These are phyloP conservation scores for Campoletis raptor DNA, from an alignment of 2,888 invertebrate species.

Conservation along the genomic window DNA sequence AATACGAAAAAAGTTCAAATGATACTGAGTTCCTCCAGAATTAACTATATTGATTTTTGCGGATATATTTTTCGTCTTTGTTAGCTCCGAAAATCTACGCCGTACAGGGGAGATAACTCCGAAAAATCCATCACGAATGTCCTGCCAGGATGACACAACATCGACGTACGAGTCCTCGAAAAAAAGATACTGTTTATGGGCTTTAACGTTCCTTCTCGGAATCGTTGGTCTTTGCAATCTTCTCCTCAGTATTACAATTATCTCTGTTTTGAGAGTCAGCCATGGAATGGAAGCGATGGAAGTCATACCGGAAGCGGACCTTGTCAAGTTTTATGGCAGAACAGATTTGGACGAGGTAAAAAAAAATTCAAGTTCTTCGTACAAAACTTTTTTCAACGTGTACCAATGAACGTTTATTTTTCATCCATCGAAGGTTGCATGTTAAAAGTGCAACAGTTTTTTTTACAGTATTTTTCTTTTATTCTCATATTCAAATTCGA, in stretches of 20 bases:
- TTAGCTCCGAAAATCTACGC: slow-evolving; percentile 61
- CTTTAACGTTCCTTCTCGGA: slow-evolving; percentile 90
- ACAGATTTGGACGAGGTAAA: slow-evolving; percentile 91
- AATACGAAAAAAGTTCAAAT: neutral
- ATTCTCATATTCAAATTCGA: no score
- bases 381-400: neutral
- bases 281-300: slow-evolving; percentile 95
- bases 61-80: neutral
- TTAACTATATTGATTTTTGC: neutral
- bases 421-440: no score
- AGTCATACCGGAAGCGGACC: slow-evolving; percentile 90
- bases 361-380: neutral
- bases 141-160: slow-evolving; percentile 55
- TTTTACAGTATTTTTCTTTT: no score
- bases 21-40: neutral
- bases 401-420: no score
- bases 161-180: slow-evolving; percentile 73
- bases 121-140: slow-evolving; percentile 57
- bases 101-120: slow-evolving; percentile 41
- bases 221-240: slow-evolving; percentile 90
- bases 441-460: no score
- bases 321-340: slow-evolving; percentile 92
- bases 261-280: slow-evolving; percentile 92
- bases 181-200: slow-evolving; percentile 88
- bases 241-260: slow-evolving; percentile 91